Conservation (phyloP, 2,113 vertebrate genomes). For the Calypte anna region DNA sequence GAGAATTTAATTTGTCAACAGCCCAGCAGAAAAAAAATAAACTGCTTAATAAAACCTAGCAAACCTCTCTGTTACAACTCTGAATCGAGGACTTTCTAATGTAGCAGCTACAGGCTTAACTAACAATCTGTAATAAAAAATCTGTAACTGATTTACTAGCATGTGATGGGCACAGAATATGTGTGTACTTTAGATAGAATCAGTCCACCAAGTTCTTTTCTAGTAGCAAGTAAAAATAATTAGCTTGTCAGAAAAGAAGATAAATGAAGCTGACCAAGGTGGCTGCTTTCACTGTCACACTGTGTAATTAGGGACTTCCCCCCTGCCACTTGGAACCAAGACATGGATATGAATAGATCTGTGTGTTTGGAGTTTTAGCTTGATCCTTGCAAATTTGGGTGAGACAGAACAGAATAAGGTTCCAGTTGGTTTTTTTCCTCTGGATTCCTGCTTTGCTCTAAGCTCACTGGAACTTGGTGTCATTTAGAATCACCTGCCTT, state of each 20-base stretch:
- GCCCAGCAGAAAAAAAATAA: neutral
- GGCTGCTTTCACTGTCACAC: neutral
- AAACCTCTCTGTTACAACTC: neutral
- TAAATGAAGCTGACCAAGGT: neutral
- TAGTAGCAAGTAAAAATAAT: neutral
- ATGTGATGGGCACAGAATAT: neutral
- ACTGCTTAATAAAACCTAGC: neutral
- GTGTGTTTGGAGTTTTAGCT: neutral
- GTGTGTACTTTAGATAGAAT: neutral
- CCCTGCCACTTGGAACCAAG: neutral
- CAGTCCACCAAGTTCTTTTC: neutral
- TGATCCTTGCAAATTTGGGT: neutral
- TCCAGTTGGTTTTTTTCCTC: neutral
- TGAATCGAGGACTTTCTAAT: neutral
- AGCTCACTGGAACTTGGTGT: neutral
- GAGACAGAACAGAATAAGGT: neutral
- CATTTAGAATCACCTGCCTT: neutral
- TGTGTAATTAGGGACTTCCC: rapidly evolving
- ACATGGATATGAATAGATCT: rapidly evolving
- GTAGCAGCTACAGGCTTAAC: neutral
- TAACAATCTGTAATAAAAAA: neutral
- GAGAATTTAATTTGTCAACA: neutral
- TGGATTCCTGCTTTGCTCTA: neutral
- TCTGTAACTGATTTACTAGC: neutral
- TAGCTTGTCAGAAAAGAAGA: neutral